Percentiles rank a stretch among this genome's conserved stretches.
These are phyloP conservation scores for Aphelocoma californica DNA, from an alignment of 2,797 vertebrate genomes.

Conservation along the genomic window DNA sequence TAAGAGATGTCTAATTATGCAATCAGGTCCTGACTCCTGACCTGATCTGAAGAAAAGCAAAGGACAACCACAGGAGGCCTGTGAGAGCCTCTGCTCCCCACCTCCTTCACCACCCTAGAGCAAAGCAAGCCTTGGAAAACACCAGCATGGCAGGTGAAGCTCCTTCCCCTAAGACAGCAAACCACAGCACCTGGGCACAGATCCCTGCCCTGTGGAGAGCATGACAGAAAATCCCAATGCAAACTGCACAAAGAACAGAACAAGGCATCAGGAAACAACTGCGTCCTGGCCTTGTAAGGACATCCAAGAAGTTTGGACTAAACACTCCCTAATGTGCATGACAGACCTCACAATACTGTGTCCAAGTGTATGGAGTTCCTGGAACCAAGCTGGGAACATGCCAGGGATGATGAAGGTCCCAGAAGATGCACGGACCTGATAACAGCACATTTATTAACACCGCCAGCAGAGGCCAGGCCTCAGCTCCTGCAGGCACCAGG, in stretches of 20 bases:
- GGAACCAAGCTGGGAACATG: neutral
- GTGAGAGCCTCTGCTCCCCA: neutral
- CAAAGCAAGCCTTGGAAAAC: neutral
- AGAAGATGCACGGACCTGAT: neutral
- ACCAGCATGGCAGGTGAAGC: neutral
- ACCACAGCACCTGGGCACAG: neutral
- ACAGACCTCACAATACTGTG: neutral
- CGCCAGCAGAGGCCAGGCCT: neutral
- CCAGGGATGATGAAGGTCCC: neutral
- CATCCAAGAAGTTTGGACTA: neutral
- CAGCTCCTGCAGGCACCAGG: neutral
- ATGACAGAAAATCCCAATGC: neutral
- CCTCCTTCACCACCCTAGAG: neutral
- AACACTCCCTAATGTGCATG: neutral
- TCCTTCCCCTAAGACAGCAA: neutral
- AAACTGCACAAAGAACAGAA: neutral
- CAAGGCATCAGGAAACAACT: neutral
- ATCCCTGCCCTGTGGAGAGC: neutral
- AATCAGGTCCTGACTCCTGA: neutral
- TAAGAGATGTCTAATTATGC: neutral
- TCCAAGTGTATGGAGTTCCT: neutral
- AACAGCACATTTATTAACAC: neutral
- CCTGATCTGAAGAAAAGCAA: neutral
- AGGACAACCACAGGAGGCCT: neutral
- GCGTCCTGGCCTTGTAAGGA: accelerated